Base-by-base conservation (phyloP, 2,797 vertebrate species). In the Phylloscopus collybita region DNA sequence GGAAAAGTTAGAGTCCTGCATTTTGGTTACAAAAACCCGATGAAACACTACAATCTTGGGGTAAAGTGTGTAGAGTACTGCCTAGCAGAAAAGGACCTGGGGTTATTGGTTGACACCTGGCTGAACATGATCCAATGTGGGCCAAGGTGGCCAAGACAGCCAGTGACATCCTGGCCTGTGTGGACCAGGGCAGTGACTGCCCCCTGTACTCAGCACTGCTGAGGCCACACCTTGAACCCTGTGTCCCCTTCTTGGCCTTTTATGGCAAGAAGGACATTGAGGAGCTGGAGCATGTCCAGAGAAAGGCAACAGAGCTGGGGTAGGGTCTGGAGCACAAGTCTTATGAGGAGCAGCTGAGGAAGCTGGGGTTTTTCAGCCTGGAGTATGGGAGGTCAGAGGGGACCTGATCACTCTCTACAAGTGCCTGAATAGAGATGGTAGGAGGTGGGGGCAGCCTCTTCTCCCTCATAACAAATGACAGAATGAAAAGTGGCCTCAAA, bases 221-320 rank as follows among this genome's bases (percentile, higher is more conserved):
- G 59, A 59, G 45, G 59, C 8, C 38, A 19, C 19, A 18, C 8
- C 25, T 57, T 14, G 4, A n/a, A 25, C n/a, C 9, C 26, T 49
- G 32, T 6, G 3, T 8, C 1, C n/a, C 27, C 10, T 16, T 40
- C 7, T 47, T 6, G 11, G 10, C 15, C 17, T 7, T 23, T 47
- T 40, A 26, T 1, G 27, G 16, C 44, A 19, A 14, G 18, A 36
- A 40, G 12, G 50, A n/a, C 16, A 38, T 1, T 25, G 73, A 25
- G 16, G 19, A 1, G 9, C 23, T 44, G 36, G 9, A 56, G 8
- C 0, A 0, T 3, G 19, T 29, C 32, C 27, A 38, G 42, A 50
- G 36, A 50, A 50, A 22, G 30, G 3, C 19, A 42, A 2, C 3
- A 5, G n/a, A 62, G 36, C 6, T 56, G 42, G 22, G 1, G 42